phyloP scores from a whole-genome alignment of 2,113 vertebrate genomes.

The Nannospalax galili region DNA sequence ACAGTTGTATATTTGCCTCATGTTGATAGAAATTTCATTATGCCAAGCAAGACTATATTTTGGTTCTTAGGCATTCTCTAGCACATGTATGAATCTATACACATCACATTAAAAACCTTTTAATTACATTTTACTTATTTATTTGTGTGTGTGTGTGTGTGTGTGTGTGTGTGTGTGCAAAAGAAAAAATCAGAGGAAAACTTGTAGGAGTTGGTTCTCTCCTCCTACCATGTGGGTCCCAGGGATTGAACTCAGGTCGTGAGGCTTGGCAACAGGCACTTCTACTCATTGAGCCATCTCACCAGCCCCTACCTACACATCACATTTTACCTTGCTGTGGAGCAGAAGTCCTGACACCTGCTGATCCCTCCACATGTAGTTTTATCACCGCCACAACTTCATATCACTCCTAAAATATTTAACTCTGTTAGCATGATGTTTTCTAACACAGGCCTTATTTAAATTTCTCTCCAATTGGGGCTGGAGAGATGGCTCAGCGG shows the following conservation, averaged over 20 bases:
- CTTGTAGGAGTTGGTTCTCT: too few species aligned
- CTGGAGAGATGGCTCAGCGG: too few species aligned
- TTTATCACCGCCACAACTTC: background rate
- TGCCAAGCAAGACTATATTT: background rate
- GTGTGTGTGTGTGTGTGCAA: too few species aligned
- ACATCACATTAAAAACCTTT: too few species aligned
- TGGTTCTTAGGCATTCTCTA: background rate
- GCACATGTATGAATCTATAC: background rate
- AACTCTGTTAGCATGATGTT: background rate
- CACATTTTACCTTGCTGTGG: slow-evolving; percentile 6
- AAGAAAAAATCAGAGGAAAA: too few species aligned
- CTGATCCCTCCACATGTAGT: background rate
- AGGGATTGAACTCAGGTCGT: too few species aligned
- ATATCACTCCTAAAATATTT: background rate
- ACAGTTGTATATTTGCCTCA: background rate
- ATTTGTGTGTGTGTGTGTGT: too few species aligned
- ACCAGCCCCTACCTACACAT: background rate
- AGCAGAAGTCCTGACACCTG: background rate
- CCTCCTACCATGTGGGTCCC: too few species aligned
- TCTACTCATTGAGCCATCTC: too few species aligned
- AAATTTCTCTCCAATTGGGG: background rate
- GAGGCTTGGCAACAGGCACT: too few species aligned
- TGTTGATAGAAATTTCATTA: background rate
- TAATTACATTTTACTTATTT: background rate
- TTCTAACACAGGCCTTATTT: slow-evolving; percentile 19